phyloP scores from a whole-genome alignment of 2,888 invertebrate genomes.

The Erebia palarica region DNA sequence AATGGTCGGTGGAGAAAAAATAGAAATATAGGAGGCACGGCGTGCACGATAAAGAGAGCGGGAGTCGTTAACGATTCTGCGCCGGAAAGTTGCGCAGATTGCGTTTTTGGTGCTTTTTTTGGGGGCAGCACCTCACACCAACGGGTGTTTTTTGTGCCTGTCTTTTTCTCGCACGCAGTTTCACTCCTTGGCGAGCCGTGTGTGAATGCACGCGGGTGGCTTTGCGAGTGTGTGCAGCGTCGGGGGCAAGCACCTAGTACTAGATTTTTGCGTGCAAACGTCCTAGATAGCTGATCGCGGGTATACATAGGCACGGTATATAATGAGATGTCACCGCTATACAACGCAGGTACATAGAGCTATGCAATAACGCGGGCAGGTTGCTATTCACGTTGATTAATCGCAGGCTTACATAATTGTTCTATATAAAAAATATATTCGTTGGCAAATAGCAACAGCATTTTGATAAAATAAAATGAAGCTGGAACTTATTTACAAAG shows the following conservation, averaged over 20 bases:
- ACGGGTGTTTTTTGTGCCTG: conserved; percentile 78
- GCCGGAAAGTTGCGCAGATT: conserved; percentile 84
- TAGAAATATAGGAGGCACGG: conserved; percentile 82
- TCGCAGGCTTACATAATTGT: conserved; percentile 64
- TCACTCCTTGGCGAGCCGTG: conserved; percentile 58
- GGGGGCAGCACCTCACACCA: conserved; percentile 81
- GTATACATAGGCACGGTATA: conserved; percentile 62
- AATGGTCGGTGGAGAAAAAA: conserved; percentile 77
- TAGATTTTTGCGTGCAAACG: conserved; percentile 79
- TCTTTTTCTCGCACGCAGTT: conserved; percentile 77
- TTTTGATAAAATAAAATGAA: conserved; percentile 42
- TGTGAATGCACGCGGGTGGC: conserved; percentile 50
- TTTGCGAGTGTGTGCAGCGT: conserved; percentile 45
- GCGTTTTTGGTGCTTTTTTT: conserved; percentile 84
- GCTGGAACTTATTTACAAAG: conserved; percentile 36
- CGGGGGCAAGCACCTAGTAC: conserved; percentile 75
- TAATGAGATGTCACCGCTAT: conserved; percentile 78
- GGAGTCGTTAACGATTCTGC: conserved; percentile 83
- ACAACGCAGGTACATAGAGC: conserved; percentile 65
- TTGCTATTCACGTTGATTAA: conserved; percentile 74
- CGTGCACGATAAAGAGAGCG: conserved; percentile 81
- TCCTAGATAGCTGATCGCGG: conserved; percentile 73
- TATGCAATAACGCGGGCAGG: conserved; percentile 69
- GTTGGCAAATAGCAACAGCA: conserved; percentile 41
- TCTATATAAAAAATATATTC: conserved; percentile 48